Percentiles rank a stretch among this genome's conserved stretches.
Evolutionary conservation across 2,888 invertebrate species (phyloP).

Genomic region (Nineta flava): DNA sequence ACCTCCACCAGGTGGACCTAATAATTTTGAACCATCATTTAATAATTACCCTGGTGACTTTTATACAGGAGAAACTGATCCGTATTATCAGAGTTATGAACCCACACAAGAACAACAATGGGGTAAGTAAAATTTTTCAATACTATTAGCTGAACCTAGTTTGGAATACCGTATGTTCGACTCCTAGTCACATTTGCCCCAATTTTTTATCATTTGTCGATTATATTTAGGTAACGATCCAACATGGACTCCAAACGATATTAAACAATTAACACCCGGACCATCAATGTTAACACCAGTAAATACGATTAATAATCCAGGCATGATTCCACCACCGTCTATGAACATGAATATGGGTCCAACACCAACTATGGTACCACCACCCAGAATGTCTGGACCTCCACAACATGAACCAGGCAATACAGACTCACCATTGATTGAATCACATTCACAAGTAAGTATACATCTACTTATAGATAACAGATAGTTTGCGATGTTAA

Average conservation of each 20-base stretch:
- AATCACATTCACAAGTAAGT: conserved; percentile 13
- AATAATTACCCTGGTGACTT: conserved; percentile 19
- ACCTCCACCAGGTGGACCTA: conserved; percentile 34
- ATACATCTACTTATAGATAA: neutral
- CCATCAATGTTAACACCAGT: conserved; percentile 18
- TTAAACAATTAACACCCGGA: conserved; percentile 53
- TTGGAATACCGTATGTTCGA: too few relatives aligned
- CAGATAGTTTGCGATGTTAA: too few relatives aligned
- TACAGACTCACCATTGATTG: conserved; percentile 10
- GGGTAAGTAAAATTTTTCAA: conserved; percentile 27
- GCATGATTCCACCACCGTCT: conserved; percentile 21
- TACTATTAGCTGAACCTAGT: neutral
- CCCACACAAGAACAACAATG: conserved; percentile 60
- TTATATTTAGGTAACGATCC: conserved; percentile 24
- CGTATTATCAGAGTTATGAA: conserved; percentile 44
- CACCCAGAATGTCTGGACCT: conserved; percentile 19
- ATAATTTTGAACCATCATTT: conserved; percentile 24
- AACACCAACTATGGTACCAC: conserved; percentile 21
- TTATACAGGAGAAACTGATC: conserved; percentile 37
- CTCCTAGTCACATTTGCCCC: neutral
- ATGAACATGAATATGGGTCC: conserved; percentile 11
- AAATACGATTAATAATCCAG: conserved; percentile 8
- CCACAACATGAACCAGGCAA: conserved; percentile 13
- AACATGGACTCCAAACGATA: conserved; percentile 47
- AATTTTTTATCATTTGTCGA: conserved; percentile 7